phyloP scores from a whole-genome alignment of 2,113 vertebrate genomes.

The Apodemus sylvaticus region DNA sequence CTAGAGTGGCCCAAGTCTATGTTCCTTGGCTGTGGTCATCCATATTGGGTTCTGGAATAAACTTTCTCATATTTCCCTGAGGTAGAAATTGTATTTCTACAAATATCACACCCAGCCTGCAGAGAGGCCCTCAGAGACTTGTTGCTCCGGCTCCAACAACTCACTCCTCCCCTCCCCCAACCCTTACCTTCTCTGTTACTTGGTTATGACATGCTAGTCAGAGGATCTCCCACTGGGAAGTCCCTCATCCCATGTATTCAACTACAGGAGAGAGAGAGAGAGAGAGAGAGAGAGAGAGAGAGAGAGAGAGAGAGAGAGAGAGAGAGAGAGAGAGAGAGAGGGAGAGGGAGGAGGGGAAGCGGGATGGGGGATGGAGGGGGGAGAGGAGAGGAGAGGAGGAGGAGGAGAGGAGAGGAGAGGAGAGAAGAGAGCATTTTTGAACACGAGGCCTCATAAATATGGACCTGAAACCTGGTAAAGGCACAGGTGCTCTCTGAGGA shows the following conservation, averaged over 20 bases:
- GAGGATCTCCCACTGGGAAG: background rate
- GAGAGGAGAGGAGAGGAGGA: too few relatives aligned
- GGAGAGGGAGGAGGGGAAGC: too few relatives aligned
- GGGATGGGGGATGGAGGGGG: too few relatives aligned
- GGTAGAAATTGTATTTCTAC: background rate
- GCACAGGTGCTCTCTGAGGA: background rate
- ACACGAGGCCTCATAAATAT: conserved; percentile 70
- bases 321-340: too few relatives aligned
- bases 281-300: too few relatives aligned
- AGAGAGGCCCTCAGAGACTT: conserved; percentile 36
- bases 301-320: rapidly evolving
- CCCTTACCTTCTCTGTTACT: background rate
- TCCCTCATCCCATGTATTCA: background rate
- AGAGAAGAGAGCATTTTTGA: conserved; percentile 48
- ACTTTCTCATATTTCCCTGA: background rate
- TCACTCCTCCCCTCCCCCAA: background rate
- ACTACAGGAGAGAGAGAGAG: background rate
- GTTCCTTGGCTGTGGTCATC: background rate
- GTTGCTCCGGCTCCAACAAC: conserved; percentile 32
- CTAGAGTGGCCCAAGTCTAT: background rate
- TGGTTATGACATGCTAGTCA: too few relatives aligned
- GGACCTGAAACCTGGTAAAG: conserved; percentile 49
- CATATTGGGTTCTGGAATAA: background rate
- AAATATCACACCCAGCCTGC: background rate
- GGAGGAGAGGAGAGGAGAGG: too few relatives aligned